Percentiles rank a stretch among this genome's conserved stretches.
Conservation (phyloP, 2,113 vertebrate genomes). For the Pristiophorus japonicus region DNA sequence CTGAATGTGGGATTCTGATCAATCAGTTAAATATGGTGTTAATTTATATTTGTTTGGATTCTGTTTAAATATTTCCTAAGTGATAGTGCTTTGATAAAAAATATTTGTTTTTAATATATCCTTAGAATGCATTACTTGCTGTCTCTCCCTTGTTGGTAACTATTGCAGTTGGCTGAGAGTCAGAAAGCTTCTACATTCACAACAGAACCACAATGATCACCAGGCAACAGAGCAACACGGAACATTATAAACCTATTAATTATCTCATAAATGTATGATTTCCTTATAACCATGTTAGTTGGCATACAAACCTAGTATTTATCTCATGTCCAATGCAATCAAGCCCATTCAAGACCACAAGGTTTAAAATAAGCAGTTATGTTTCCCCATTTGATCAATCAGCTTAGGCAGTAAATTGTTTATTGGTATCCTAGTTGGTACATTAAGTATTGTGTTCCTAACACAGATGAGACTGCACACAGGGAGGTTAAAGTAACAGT, state of each 20-base stretch:
- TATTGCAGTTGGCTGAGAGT: background rate
- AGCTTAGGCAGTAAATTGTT: background rate
- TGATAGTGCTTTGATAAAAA: background rate
- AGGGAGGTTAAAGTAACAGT: no score
- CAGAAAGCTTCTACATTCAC: slow-evolving; percentile 10
- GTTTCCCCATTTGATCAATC: background rate
- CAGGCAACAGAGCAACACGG: slow-evolving; percentile 7
- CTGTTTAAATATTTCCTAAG: slow-evolving; percentile 30
- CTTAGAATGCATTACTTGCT: background rate
- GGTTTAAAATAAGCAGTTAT: background rate
- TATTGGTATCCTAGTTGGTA: no score
- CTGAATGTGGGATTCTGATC: background rate
- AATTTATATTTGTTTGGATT: slow-evolving; percentile 29
- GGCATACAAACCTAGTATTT: background rate
- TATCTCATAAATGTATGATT: slow-evolving; percentile 3
- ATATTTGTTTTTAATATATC: slow-evolving; percentile 31
- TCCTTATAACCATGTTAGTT: background rate
- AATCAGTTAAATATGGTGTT: slow-evolving; percentile 10
- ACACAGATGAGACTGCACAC: no score
- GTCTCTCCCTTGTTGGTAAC: background rate
- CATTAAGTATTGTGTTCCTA: no score
- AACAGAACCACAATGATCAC: slow-evolving; percentile 12
- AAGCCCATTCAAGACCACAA: background rate
- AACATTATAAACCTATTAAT: background rate
- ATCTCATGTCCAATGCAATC: background rate